A percentile compares a stretch with the other conserved stretches of the same genome.
phyloP scores from a whole-genome alignment of 2,113 vertebrate genomes.

The Grammomys surdaster region DNA sequence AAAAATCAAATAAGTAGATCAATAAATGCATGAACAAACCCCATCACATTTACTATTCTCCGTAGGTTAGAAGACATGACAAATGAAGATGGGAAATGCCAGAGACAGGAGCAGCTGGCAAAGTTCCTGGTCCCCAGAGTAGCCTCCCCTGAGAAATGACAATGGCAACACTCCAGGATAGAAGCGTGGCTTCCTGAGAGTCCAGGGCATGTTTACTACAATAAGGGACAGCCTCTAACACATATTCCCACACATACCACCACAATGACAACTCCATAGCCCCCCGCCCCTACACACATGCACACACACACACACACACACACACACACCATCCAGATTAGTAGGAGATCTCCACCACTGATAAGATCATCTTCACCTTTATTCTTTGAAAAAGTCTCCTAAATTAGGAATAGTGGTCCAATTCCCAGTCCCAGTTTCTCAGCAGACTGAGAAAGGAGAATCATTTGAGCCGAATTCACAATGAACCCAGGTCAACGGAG shows the following conservation, averaged over 20 bases:
- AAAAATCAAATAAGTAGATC: constrained; percentile 20
- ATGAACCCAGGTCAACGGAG: background rate
- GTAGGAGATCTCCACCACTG: background rate
- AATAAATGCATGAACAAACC: constrained; percentile 49
- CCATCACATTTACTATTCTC: constrained; percentile 37
- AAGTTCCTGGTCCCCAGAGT: background rate
- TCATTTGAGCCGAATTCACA: background rate
- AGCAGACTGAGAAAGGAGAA: background rate
- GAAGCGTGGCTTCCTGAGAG: background rate
- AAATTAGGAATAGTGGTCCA: background rate
- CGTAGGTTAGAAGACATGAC: background rate
- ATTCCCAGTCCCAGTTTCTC: too few relatives aligned
- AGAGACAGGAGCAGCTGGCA: background rate
- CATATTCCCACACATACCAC: background rate
- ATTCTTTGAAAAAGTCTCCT: background rate
- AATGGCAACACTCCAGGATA: background rate
- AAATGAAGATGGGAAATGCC: constrained; percentile 26
- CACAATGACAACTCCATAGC: background rate
- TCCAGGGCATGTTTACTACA: background rate
- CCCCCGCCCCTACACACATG: fast-evolving
- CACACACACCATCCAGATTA: background rate
- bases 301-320: background rate
- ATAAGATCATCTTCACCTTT: background rate
- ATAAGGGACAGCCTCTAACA: background rate
- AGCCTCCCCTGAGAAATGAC: background rate